phyloP scores from a whole-genome alignment of 2,888 invertebrate genomes.

The Chirona hameri region DNA sequence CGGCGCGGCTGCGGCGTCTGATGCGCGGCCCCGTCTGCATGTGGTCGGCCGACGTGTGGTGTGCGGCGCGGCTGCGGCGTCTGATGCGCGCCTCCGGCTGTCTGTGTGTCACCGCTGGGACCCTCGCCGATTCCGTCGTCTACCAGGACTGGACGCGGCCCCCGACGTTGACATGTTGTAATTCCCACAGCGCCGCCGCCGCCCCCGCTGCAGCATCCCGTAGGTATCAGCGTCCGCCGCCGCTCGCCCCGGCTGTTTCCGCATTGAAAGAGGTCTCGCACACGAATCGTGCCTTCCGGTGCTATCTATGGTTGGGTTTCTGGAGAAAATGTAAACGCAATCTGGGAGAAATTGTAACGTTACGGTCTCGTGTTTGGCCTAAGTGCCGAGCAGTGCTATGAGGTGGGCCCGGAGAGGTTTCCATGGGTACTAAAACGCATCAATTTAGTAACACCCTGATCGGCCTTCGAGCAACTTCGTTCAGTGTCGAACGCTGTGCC shows the following conservation, averaged over 20 bases:
- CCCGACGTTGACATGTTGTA: constrained; percentile 72
- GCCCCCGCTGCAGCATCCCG: background rate
- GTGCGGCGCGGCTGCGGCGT: too few species aligned
- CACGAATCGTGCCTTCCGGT: background rate
- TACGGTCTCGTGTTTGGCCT: background rate
- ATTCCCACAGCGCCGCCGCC: background rate
- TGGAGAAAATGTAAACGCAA: too few species aligned
- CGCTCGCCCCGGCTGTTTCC: background rate
- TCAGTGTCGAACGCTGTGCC: background rate
- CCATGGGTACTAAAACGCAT: too few species aligned
- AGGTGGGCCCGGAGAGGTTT: background rate
- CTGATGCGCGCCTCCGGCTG: too few species aligned
- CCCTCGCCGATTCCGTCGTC: constrained; percentile 71
- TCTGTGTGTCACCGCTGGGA: constrained; percentile 44
- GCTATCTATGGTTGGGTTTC: too few species aligned
- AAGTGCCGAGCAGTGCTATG: background rate
- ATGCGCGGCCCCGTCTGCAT: too few species aligned
- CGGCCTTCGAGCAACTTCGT: background rate
- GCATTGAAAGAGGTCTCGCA: background rate
- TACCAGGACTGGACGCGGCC: constrained; percentile 88
- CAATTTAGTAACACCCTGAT: background rate
- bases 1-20: background rate
- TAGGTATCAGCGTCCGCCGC: background rate
- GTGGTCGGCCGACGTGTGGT: too few species aligned
- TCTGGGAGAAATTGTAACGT: background rate